Evolutionary conservation across 2,113 vertebrate genomes (phyloP).

Genomic region (Lepidothrix coronata): DNA sequence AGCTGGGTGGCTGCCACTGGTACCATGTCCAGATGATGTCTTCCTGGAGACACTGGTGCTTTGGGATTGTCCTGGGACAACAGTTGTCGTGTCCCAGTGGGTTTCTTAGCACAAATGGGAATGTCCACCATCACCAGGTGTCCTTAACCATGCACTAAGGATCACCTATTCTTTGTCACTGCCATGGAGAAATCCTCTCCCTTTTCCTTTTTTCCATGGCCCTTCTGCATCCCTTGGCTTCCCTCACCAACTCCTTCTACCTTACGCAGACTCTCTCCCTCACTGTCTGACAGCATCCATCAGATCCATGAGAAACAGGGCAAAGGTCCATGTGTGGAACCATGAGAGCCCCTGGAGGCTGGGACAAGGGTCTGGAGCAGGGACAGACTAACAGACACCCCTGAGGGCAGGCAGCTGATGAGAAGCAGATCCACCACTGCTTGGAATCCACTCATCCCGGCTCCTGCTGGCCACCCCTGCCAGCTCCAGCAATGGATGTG

Average conservation of each 20-base stretch:
- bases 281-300: rapidly evolving
- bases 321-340: rapidly evolving
- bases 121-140: not conserved
- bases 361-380: not conserved
- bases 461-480: not conserved
- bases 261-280: not conserved
- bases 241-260: not conserved
- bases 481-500: rapidly evolving
- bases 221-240: not conserved
- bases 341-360: rapidly evolving
- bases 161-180: rapidly evolving
- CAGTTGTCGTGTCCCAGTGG: too few relatives aligned
- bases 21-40: not conserved
- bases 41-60: not conserved
- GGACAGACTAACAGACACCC: rapidly evolving
- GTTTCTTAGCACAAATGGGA: not conserved
- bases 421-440: not conserved
- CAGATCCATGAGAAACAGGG: rapidly evolving
- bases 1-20: not conserved
- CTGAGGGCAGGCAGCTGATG: not conserved
- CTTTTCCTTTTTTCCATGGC: not conserved
- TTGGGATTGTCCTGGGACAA: not conserved
- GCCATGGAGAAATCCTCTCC: not conserved
- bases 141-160: not conserved
- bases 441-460: rapidly evolving